Evolutionary conservation across 2,888 invertebrate species (phyloP).

Genomic region (Leucophenga montana): DNA sequence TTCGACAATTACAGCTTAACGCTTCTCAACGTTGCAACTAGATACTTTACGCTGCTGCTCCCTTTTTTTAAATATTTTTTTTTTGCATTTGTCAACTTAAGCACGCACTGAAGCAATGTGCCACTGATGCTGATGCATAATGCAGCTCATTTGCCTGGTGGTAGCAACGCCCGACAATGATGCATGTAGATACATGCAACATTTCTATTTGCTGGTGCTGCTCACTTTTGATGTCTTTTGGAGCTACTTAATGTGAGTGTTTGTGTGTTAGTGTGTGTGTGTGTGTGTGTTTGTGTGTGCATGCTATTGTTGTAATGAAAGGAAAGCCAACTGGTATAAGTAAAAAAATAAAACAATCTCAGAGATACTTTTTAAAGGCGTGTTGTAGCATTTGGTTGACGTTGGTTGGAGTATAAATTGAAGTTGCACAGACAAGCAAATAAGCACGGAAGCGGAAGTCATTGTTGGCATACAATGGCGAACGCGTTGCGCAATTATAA

Average conservation of each 20-base stretch:
- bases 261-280: not conserved
- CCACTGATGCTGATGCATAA: not conserved
- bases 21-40: no score
- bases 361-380: constrained; percentile 26
- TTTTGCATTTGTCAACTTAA: constrained; percentile 20
- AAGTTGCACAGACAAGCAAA: constrained; percentile 48
- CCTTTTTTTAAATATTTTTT: no score
- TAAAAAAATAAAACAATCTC: constrained; percentile 13
- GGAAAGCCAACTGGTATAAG: constrained; percentile 28
- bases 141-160: constrained; percentile 17
- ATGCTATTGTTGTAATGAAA: constrained; percentile 37
- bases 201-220: not conserved
- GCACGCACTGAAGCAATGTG: constrained; percentile 7
- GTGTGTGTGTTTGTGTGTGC: not conserved
- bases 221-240: constrained; percentile 4
- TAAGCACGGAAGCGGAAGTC: constrained; percentile 69
- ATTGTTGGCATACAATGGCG: constrained; percentile 68
- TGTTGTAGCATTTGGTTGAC: not conserved
- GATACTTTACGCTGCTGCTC: no score
- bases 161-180: constrained; percentile 16
- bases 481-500: constrained; percentile 68
- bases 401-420: constrained; percentile 7
- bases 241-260: constrained; percentile 18
- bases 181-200: not conserved
- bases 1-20: no score